Conservation (phyloP, 2,113 vertebrate genomes). For the Melanerpes formicivorus region DNA sequence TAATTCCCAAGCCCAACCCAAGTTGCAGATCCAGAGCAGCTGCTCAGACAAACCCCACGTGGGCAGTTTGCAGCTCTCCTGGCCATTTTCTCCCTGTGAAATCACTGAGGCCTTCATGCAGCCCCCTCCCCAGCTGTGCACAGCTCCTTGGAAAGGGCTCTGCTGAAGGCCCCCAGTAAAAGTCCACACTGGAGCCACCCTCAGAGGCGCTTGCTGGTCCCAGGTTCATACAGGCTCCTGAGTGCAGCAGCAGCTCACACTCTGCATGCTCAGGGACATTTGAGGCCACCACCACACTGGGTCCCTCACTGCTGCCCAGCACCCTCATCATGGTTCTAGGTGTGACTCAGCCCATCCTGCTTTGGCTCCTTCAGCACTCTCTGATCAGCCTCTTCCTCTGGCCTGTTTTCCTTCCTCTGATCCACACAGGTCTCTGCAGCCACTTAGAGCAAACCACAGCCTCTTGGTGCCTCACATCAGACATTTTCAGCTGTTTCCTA, state of each 20-base stretch:
- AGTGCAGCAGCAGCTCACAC: not conserved
- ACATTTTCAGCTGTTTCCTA: not conserved
- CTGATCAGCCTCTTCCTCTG: not conserved
- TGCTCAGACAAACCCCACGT: not conserved
- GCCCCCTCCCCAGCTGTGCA: not conserved
- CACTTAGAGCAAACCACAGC: not conserved
- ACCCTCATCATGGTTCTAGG: not conserved
- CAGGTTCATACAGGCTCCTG: not conserved
- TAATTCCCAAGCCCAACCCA: not conserved
- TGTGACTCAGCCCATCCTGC: not conserved
- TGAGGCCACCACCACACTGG: not conserved
- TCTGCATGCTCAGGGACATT: accelerated
- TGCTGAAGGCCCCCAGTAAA: not conserved
- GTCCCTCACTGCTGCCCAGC: not conserved
- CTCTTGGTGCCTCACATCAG: not conserved
- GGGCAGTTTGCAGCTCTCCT: not conserved
- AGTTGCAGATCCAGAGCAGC: not conserved
- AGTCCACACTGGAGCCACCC: accelerated
- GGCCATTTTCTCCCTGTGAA: not conserved
- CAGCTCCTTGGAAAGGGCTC: not conserved
- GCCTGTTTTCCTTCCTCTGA: not conserved
- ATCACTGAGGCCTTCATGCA: accelerated
- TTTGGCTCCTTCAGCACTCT: not conserved
- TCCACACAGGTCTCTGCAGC: not conserved
- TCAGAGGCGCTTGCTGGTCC: accelerated